Evolutionary conservation across 2,113 vertebrate species (phyloP).

Genomic region (Oostethus manadensis): DNA sequence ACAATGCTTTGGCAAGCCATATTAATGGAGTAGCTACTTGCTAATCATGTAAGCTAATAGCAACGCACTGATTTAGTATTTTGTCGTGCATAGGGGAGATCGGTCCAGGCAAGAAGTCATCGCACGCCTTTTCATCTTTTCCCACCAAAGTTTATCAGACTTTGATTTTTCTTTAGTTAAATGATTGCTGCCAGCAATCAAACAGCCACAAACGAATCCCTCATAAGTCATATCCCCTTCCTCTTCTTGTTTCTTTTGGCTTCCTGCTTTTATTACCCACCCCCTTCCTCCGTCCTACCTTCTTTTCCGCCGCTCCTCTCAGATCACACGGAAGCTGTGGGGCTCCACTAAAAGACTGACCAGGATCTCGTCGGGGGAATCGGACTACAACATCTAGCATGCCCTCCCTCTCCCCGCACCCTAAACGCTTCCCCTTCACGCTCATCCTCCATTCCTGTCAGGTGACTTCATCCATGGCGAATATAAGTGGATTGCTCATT

Average conservation of each 20-base stretch:
- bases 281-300: constrained; percentile 37
- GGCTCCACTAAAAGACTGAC: constrained; percentile 91
- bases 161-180: constrained; percentile 30
- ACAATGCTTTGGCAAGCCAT: constrained; percentile 53
- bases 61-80: constrained; percentile 15
- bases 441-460: constrained; percentile 31
- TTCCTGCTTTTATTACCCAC: constrained; percentile 30
- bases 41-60: constrained; percentile 35
- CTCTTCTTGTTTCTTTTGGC: constrained; percentile 31
- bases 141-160: constrained; percentile 20
- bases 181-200: constrained; percentile 25
- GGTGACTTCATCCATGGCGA: neutral
- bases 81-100: constrained; percentile 10
- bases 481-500: neutral
- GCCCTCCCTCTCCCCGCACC: constrained; percentile 66
- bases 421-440: neutral
- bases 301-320: constrained; percentile 70
- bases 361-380: constrained; percentile 94
- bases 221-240: constrained; percentile 57
- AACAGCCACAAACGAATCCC: constrained; percentile 37
- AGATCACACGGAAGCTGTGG: constrained; percentile 97
- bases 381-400: constrained; percentile 86
- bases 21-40: constrained; percentile 38
- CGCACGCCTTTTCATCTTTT: constrained; percentile 27
- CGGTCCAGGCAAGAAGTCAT: constrained; percentile 10